phyloP scores from a whole-genome alignment of 2,888 invertebrate genomes.

The Automeris io region DNA sequence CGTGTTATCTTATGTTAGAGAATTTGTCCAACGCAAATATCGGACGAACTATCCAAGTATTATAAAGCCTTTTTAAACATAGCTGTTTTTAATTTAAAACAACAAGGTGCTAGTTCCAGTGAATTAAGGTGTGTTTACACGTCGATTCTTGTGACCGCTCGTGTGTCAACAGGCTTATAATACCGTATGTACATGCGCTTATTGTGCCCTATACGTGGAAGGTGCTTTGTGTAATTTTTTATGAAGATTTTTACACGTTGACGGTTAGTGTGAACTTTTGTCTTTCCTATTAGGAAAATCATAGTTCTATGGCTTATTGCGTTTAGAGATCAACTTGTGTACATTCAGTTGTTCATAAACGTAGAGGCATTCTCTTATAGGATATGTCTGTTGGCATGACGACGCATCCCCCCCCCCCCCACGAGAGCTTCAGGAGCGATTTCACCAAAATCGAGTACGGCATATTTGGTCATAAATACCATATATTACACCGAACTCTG shows the following conservation, averaged over 20 bases:
- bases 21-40: slow-evolving; percentile 34
- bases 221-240: slow-evolving; percentile 12
- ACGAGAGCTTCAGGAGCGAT: no score
- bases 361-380: no score
- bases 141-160: slow-evolving; percentile 32
- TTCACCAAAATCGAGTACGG: no score
- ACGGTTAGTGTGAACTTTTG: no score
- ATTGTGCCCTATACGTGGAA: slow-evolving; percentile 17
- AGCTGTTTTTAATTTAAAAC: slow-evolving; percentile 33
- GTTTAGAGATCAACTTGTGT: no score
- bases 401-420: no score
- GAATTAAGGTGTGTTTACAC: slow-evolving; percentile 40
- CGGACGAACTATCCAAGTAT: slow-evolving; percentile 25
- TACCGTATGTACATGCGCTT: slow-evolving; percentile 12
- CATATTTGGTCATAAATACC: no score
- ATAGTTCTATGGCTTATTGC: no score
- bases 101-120: slow-evolving; percentile 38
- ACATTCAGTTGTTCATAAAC: no score
- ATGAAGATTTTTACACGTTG: background rate
- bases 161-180: slow-evolving; percentile 33
- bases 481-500: no score
- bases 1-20: slow-evolving; percentile 27
- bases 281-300: no score
- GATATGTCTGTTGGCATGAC: no score
- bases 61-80: slow-evolving; percentile 27